These are phyloP conservation scores for Oscheius onirici DNA, from an alignment of 2,888 invertebrate genomes.

Conservation along the genomic window DNA sequence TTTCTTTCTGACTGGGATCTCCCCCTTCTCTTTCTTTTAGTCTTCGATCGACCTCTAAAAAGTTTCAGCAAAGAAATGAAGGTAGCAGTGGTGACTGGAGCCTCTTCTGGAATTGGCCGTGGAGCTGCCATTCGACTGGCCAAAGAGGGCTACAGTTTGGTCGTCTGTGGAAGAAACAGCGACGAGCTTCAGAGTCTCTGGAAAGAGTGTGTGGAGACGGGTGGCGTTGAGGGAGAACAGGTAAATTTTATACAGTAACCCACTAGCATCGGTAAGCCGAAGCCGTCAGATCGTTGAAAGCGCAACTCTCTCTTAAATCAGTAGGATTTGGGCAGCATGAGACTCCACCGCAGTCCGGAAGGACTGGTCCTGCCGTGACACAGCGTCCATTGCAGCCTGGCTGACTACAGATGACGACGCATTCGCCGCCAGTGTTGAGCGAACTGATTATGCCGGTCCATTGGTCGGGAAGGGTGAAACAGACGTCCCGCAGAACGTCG, in stretches of 20 bases:
- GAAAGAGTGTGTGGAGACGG: constrained; percentile 52
- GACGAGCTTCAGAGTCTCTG: constrained; percentile 51
- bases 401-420: too few species aligned
- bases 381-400: too few species aligned
- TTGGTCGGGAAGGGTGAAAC: too few species aligned
- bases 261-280: not conserved
- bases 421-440: too few species aligned
- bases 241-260: constrained; percentile 20
- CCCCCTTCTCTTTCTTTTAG: not conserved
- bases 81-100: constrained; percentile 43
- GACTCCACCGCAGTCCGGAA: too few species aligned
- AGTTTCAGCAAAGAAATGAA: too few species aligned
- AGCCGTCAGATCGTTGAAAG: too few species aligned
- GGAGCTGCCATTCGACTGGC: constrained; percentile 64
- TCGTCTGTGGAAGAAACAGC: constrained; percentile 62
- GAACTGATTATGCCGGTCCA: too few species aligned
- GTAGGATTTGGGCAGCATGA: too few species aligned
- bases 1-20: not conserved
- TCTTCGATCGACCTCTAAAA: not conserved
- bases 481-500: too few species aligned
- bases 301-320: too few species aligned
- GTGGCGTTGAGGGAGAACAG: constrained; percentile 37
- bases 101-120: constrained; percentile 65
- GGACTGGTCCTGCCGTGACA: too few species aligned
- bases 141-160: constrained; percentile 58